Conservation (phyloP, 2,888 invertebrate genomes). For the Odontocolon sp. region DNA sequence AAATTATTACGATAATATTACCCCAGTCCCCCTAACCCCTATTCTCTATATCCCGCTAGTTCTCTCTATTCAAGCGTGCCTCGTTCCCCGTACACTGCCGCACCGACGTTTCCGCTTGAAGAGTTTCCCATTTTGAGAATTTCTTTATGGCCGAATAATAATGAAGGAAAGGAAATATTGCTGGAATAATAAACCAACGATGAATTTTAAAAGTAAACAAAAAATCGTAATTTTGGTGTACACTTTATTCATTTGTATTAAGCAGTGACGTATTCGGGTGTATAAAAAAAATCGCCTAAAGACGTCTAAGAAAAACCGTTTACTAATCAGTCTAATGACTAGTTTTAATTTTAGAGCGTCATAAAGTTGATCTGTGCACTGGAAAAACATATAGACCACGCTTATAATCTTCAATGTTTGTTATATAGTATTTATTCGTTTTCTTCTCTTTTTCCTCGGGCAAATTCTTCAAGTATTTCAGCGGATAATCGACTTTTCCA, state of each 20-base stretch:
- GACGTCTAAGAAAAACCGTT: neutral
- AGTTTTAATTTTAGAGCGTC: conserved; percentile 24
- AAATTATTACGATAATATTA: conserved; percentile 30
- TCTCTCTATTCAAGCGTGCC: too few species aligned
- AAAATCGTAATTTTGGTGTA: too few species aligned
- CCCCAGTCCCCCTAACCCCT: too few species aligned
- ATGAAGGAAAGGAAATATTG: too few species aligned
- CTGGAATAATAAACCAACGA: too few species aligned
- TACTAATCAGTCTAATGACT: conserved; percentile 21
- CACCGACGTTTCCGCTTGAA: too few species aligned
- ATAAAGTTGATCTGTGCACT: conserved; percentile 50
- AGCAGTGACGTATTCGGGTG: conserved; percentile 15
- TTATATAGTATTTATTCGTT: conserved; percentile 64
- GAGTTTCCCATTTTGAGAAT: too few species aligned
- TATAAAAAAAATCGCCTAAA: neutral
- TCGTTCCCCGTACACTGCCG: too few species aligned
- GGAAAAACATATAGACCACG: conserved; percentile 66
- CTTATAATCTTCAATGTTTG: conserved; percentile 70
- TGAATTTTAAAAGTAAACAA: too few species aligned
- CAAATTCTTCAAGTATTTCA: conserved; percentile 66
- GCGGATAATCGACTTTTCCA: conserved; percentile 58
- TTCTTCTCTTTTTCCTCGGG: conserved; percentile 60
- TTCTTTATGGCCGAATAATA: too few species aligned
- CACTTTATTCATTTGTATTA: neutral
- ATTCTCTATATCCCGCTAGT: too few species aligned